Base-by-base conservation (phyloP, 2,797 vertebrate genomes). In the Galagoides demidoff region DNA sequence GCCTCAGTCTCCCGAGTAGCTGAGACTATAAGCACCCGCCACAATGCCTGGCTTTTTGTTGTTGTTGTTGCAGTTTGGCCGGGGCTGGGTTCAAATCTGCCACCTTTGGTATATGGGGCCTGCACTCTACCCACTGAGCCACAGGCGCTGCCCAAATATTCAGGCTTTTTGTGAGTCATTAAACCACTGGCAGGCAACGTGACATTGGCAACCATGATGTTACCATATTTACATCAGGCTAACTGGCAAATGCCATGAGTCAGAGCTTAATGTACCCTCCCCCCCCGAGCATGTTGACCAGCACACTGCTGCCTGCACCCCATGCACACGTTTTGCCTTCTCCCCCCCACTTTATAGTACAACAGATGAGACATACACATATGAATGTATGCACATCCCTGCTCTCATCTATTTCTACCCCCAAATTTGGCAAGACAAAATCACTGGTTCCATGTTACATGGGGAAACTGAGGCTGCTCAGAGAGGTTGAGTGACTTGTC, bases 301-400 rank as follows among this genome's bases (percentile, higher is more conserved):
- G 61, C 1, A 1, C 5, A 14, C 63, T 0, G 0, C 1, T 3
- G 31, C 31, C 37, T 23, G 13, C 7, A 0, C 8, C 49, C 25
- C 0, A 2, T 0, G 3, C 1, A 5, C 2, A 1, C 10, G 1
- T 10, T 3, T 23, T 37, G 10, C 43, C 2, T 27, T 3, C 43
- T 3, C 52, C 2, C 5, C 10, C 13, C 22, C 3, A 55, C 66
- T 68, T 64, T 9, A 5, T 43, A 5, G 39, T 5, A 0, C 45
- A 1, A 39, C 49, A 22, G 45, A 16, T 27, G 6, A 9, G 3
- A 16, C 1, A 0, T 10, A 0, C 27, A 4, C 13, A 23, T 3
- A 29, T 2, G 4, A 23, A 39, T 0, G 1, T 1, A 45, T 0
- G 1, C 12, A 22, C 39, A 6, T 5, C 68, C 3, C 0, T 23